phyloP scores from a whole-genome alignment of 2,113 vertebrate species.

The Bujurquina vittata region DNA sequence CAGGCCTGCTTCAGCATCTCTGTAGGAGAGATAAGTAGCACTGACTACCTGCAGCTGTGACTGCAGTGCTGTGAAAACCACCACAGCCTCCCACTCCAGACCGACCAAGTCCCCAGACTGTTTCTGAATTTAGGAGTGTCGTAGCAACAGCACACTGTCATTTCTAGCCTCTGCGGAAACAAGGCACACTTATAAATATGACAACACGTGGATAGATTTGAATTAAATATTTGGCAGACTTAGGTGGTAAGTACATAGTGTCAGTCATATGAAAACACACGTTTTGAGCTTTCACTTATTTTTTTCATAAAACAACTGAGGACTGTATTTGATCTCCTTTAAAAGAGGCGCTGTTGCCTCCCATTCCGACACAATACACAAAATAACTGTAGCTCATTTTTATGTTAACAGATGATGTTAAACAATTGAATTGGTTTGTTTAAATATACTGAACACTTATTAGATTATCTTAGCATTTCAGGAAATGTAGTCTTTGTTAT shows the following conservation, averaged over 20 bases:
- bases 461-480: neutral
- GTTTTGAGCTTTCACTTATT: neutral
- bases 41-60: slow-evolving; percentile 32
- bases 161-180: neutral
- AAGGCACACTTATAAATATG: neutral
- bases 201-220: neutral
- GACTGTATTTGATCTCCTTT: neutral
- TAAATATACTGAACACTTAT: neutral
- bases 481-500: neutral
- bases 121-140: neutral
- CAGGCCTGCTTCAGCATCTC: neutral
- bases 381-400: neutral
- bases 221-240: neutral
- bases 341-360: neutral
- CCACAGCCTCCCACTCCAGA: neutral
- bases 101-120: slow-evolving; percentile 7
- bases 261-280: neutral
- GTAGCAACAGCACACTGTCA: neutral
- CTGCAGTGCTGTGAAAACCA: slow-evolving; percentile 1
- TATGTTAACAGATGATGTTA: neutral
- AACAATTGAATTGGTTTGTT: neutral
- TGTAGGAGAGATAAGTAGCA: slow-evolving; percentile 15
- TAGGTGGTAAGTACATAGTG: neutral
- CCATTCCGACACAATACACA: neutral
- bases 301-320: neutral